Conservation (phyloP, 2,113 vertebrate genomes). For the Marcusenius ussheri region DNA sequence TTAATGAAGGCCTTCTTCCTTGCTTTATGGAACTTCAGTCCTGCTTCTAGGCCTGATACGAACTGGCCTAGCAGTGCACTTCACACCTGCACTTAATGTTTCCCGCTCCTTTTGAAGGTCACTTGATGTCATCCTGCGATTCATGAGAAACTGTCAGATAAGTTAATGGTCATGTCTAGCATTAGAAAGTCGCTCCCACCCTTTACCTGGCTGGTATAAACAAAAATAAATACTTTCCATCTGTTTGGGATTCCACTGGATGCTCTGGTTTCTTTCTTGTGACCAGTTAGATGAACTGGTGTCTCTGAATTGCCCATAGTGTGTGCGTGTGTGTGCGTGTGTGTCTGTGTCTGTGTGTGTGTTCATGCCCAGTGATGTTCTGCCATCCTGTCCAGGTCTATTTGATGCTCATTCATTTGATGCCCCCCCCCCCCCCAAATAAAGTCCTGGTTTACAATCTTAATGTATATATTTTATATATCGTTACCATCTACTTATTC, state of each 20-base stretch:
- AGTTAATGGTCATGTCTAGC: no score
- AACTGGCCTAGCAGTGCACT: no score
- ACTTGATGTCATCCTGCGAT: no score
- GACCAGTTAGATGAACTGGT: background rate
- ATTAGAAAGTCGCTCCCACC: no score
- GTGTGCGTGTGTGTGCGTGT: background rate
- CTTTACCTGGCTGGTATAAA: background rate
- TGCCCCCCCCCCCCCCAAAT: background rate
- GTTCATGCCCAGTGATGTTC: background rate
- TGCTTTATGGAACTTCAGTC: no score
- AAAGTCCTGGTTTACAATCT: background rate
- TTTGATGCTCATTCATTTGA: background rate
- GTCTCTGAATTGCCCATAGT: background rate
- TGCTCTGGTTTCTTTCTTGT: background rate
- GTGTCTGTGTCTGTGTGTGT: background rate
- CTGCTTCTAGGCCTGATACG: no score
- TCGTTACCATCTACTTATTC: background rate
- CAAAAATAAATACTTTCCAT: background rate
- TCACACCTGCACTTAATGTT: no score
- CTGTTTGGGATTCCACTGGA: background rate
- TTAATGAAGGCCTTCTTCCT: no score
- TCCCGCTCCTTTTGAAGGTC: no score
- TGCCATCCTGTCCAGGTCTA: background rate
- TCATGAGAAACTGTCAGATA: no score
- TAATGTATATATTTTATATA: background rate